These are phyloP conservation scores for Drosophila nikananu DNA, from an alignment of 1,140 invertebrate genomes.

Conservation along the genomic window DNA sequence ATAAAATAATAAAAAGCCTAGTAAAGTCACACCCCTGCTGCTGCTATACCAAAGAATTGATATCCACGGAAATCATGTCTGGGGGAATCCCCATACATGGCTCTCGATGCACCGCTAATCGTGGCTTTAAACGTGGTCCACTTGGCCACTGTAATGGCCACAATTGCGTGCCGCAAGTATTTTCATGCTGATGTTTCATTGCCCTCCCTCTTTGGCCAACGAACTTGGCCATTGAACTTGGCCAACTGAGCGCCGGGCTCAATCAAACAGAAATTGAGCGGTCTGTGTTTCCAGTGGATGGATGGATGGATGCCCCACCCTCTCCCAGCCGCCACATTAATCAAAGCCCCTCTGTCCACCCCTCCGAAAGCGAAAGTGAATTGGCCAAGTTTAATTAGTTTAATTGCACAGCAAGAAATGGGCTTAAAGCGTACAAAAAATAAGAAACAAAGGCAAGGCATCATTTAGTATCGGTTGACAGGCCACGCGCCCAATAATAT, in stretches of 20 bases:
- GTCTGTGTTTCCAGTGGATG: conserved; percentile 25
- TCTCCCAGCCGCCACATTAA: background rate
- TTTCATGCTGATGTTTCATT: conserved; percentile 53
- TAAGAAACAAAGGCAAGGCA: background rate
- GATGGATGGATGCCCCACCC: conserved; percentile 8
- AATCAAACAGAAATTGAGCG: conserved; percentile 60
- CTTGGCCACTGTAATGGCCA: background rate
- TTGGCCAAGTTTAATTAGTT: conserved; percentile 66
- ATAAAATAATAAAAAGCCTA: background rate
- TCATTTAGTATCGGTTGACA: conserved; percentile 20
- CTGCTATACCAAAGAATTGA: background rate
- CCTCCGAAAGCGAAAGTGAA: conserved; percentile 68
- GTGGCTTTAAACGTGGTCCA: conserved; percentile 1
- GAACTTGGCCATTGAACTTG: conserved; percentile 65
- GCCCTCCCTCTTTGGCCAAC: conserved; percentile 16
- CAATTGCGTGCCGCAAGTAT: conserved; percentile 67
- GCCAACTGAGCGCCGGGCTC: conserved; percentile 32
- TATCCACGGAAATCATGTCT: background rate
- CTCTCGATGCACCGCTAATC: background rate
- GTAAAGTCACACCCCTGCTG: background rate
- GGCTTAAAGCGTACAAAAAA: background rate
- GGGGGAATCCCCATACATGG: background rate
- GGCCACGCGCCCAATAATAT: background rate
- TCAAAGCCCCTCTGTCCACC: background rate
- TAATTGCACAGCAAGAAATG: conserved; percentile 55